Percentiles rank a stretch among this genome's conserved stretches.
Conservation (phyloP, 2,888 invertebrate species). For the Caenorhabditis sp. region DNA sequence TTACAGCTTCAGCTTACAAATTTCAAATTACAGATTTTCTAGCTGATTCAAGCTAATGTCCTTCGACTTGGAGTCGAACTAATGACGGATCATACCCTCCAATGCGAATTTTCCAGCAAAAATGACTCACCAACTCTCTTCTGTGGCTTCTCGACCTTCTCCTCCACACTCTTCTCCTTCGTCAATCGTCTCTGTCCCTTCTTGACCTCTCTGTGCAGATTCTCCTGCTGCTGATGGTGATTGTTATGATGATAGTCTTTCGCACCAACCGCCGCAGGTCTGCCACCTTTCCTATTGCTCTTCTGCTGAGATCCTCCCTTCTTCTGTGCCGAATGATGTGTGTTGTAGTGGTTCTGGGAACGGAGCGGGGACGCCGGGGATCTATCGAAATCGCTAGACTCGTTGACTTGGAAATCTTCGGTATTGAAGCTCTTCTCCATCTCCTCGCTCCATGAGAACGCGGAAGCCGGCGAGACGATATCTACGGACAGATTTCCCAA, state of each 20-base stretch:
- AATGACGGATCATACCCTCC: background rate
- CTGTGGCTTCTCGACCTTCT: slow-evolving; percentile 29
- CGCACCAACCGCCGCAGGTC: background rate
- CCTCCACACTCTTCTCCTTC: slow-evolving; percentile 36
- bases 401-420: slow-evolving; percentile 30
- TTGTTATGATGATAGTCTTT: background rate
- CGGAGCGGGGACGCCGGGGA: slow-evolving; percentile 43
- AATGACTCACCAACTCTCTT: slow-evolving; percentile 49
- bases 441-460: slow-evolving; percentile 73
- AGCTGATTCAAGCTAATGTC: too few species aligned
- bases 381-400: slow-evolving; percentile 55
- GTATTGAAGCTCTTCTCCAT: slow-evolving; percentile 65
- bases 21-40: too few species aligned
- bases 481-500: slow-evolving; percentile 47
- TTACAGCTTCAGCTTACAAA: too few species aligned
- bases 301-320: slow-evolving; percentile 26
- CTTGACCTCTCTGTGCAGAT: background rate
- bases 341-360: background rate
- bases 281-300: background rate
- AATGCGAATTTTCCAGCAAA: background rate
- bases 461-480: slow-evolving; percentile 46
- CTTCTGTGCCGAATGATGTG: slow-evolving; percentile 27
- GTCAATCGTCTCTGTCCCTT: slow-evolving; percentile 45
- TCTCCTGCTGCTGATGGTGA: slow-evolving; percentile 6
- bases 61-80: too few species aligned